phyloP scores from a whole-genome alignment of 2,888 invertebrate species.

The Acanthosoma haemorrhoidale region DNA sequence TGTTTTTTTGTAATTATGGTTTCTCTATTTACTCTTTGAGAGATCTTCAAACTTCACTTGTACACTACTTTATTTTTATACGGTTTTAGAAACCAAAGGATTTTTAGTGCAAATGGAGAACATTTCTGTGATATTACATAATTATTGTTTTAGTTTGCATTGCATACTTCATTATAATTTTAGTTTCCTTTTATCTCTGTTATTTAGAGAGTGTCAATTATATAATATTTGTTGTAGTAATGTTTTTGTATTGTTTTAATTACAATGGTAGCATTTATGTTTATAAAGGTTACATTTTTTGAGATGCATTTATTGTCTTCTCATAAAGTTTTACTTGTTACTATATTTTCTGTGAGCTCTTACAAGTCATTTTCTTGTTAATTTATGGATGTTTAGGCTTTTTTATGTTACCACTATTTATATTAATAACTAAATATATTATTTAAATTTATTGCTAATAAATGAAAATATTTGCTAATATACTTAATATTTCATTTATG shows the following conservation, averaged over 20 bases:
- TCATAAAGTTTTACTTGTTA: neutral
- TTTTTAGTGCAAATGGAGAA: constrained; percentile 5
- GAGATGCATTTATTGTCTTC: constrained; percentile 12
- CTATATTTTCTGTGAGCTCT: neutral
- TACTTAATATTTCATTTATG: too few species aligned
- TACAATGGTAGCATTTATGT: neutral
- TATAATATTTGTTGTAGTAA: neutral
- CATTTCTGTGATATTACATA: constrained; percentile 27
- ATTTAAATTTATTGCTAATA: neutral
- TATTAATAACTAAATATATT: neutral
- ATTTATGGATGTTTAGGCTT: neutral
- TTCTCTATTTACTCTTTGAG: neutral
- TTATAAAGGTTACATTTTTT: neutral
- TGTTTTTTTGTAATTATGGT: neutral
- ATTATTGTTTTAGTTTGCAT: too few species aligned
- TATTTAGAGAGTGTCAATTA: neutral
- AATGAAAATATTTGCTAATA: too few species aligned
- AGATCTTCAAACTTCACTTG: neutral
- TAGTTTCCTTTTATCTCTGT: neutral
- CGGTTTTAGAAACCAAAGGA: neutral
- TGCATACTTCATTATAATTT: neutral
- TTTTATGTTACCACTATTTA: neutral
- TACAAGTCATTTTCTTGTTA: neutral
- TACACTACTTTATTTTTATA: neutral
- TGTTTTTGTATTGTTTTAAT: neutral